These are phyloP conservation scores for Calcarius ornatus DNA, from an alignment of 2,113 vertebrate species.

Conservation along the genomic window DNA sequence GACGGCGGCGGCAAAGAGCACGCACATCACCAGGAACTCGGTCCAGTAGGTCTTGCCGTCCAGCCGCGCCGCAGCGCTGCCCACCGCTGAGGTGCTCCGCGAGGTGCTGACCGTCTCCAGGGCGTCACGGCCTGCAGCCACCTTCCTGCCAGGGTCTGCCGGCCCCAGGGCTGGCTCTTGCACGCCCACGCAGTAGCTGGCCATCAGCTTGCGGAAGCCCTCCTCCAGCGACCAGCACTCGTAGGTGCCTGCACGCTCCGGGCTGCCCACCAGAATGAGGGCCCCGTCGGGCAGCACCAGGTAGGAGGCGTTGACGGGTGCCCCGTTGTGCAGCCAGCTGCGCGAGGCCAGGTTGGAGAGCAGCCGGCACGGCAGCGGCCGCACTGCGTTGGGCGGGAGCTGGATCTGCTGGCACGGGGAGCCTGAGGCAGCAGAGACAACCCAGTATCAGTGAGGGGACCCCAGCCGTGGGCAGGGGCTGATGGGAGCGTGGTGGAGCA, in stretches of 20 bases:
- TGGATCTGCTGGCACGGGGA: conserved; percentile 75
- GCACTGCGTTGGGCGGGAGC: conserved; percentile 83
- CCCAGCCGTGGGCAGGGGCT: rapidly evolving
- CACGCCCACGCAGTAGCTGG: conserved; percentile 84
- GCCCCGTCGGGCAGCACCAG: conserved; percentile 83
- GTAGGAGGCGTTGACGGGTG: conserved; percentile 72
- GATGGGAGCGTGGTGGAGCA: rapidly evolving
- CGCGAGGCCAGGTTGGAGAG: conserved; percentile 89
- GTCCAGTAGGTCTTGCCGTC: conserved; percentile 90
- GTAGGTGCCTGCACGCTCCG: conserved; percentile 77
- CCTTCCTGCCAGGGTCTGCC: rapidly evolving
- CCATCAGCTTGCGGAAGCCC: conserved; percentile 86
- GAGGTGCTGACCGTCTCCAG: conserved; percentile 70
- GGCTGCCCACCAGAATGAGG: conserved; percentile 86
- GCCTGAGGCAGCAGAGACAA: conserved; percentile 45
- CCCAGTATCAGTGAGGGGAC: rapidly evolving
- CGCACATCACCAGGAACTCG: conserved; percentile 88
- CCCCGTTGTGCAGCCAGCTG: conserved; percentile 80
- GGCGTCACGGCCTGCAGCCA: background rate
- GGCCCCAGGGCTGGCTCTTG: background rate
- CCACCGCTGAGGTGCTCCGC: conserved; percentile 55
- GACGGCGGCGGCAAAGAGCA: conserved; percentile 77
- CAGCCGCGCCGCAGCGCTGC: conserved; percentile 56
- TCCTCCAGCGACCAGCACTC: conserved; percentile 93
- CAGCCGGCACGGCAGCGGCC: conserved; percentile 80